phyloP scores from a whole-genome alignment of 2,113 vertebrate species.

The Cyphotilapia sp. region DNA sequence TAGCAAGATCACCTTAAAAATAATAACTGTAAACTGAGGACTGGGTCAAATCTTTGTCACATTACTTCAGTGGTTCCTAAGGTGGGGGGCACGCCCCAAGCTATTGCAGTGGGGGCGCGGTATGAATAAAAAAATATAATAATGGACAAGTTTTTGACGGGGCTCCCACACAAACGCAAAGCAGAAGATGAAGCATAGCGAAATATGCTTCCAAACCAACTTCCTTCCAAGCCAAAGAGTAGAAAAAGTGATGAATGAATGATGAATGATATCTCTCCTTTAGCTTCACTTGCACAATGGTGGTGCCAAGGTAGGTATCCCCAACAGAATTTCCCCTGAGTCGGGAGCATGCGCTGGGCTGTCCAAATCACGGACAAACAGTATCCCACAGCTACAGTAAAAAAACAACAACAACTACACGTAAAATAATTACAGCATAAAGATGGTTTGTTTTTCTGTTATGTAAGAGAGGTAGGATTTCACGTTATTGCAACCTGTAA shows the following conservation, averaged over 20 bases:
- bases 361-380: not conserved
- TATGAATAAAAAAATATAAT: not conserved
- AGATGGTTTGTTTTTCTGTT: not conserved
- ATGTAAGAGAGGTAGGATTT: not conserved
- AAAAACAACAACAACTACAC: not conserved
- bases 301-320: not conserved
- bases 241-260: not conserved
- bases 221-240: not conserved
- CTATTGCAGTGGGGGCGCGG: not conserved
- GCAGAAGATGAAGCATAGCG: not conserved
- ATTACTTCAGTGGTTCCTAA: not conserved
- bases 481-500: not conserved
- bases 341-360: not conserved
- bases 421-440: not conserved
- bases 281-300: not conserved
- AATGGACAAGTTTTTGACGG: not conserved
- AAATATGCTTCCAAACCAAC: not conserved
- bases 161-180: not conserved
- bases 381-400: not conserved
- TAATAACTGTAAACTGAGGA: not conserved
- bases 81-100: not conserved
- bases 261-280: not conserved
- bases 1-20: not conserved
- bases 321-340: accelerated
- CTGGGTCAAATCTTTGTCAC: not conserved